phyloP scores from a whole-genome alignment of 2,888 invertebrate genomes.

The Epirrita christyi region DNA sequence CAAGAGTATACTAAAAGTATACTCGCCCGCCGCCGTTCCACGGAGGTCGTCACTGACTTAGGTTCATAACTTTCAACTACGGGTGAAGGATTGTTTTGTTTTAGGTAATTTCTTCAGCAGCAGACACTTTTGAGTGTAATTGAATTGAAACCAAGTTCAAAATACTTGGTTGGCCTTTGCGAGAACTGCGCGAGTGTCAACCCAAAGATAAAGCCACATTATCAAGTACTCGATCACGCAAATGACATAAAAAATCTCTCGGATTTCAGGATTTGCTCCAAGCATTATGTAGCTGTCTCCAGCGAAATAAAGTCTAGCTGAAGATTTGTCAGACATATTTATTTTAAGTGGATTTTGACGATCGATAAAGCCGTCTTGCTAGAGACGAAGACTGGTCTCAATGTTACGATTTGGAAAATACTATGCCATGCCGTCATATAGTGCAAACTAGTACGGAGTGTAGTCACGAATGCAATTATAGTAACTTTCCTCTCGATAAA shows the following conservation, averaged over 20 bases:
- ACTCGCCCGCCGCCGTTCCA: no score
- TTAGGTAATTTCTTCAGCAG: neutral
- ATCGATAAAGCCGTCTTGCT: no score
- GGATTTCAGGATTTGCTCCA: slow-evolving; percentile 25
- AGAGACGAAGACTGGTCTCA: no score
- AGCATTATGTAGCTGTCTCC: slow-evolving; percentile 12
- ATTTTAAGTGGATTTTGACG: neutral
- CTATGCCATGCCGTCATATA: no score
- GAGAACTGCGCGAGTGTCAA: slow-evolving; percentile 16
- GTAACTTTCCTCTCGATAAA: no score
- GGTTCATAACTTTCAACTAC: slow-evolving; percentile 6
- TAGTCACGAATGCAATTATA: no score
- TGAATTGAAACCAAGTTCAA: slow-evolving; percentile 25
- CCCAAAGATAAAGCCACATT: slow-evolving; percentile 26
- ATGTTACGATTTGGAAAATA: no score
- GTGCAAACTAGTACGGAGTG: no score
- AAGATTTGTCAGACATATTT: slow-evolving; percentile 13
- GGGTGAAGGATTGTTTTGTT: no score
- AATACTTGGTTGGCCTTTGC: slow-evolving; percentile 21
- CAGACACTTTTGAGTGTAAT: slow-evolving; percentile 11
- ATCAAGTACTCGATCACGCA: slow-evolving; percentile 34
- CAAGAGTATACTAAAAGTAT: no score
- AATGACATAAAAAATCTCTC: slow-evolving; percentile 26
- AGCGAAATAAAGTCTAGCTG: slow-evolving; percentile 9
- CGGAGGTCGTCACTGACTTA: no score